Base-by-base conservation (phyloP, 1,140 invertebrate species). In the Dufourea novaeangliae region DNA sequence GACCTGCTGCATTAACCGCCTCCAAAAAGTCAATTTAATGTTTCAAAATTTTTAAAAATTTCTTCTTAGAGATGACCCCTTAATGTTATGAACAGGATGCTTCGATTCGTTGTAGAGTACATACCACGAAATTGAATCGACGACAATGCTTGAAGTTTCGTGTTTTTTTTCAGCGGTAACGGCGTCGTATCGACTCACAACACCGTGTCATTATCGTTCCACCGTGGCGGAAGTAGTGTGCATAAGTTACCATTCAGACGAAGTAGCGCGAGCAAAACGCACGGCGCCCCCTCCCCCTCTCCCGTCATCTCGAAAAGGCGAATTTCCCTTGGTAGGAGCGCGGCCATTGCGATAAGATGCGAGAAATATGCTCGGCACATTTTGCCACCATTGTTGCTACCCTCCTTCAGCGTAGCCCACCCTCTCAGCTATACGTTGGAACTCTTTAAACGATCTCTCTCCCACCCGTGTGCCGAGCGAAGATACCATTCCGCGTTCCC, bases 301-400 rank as follows among this genome's bases (percentile, higher is more conserved):
- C 39, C 27, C 76, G 77, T 80, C 74, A 71, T 74, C 74, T 73
- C 75, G 64, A 82, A 82, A 59, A 54, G 81, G 76, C 59, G 61
- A 86, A 85, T 86, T 79, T 85, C 74, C 69, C 54, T 37, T 37
- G 56, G 29, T 12, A 46, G 54, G 56, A 66, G 39, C 81, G 39
- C 81, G 71, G 61, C 75, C 70, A 78, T 86, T 81, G 81, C 72
- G 86, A 88, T 86, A 88, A 88, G 77, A 83, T 84, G 77, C 77
- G 80, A 85, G 80, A 86, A 87, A 88, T 83, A 67, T 64, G 66
- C 67, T 64, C 70, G 77, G 44, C 62, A 76, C 72, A 56, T 80
- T 82, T 74, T 63, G 46, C 74, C 62, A 34, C 54, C 41, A 71
- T 79, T 80, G 69, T 80, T 74, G 52, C 56, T n/a, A 12, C 34